Percentiles rank a stretch among this genome's conserved stretches.
Evolutionary conservation across 2,797 vertebrate genomes (phyloP).

Genomic region (Pygocentrus nattereri): DNA sequence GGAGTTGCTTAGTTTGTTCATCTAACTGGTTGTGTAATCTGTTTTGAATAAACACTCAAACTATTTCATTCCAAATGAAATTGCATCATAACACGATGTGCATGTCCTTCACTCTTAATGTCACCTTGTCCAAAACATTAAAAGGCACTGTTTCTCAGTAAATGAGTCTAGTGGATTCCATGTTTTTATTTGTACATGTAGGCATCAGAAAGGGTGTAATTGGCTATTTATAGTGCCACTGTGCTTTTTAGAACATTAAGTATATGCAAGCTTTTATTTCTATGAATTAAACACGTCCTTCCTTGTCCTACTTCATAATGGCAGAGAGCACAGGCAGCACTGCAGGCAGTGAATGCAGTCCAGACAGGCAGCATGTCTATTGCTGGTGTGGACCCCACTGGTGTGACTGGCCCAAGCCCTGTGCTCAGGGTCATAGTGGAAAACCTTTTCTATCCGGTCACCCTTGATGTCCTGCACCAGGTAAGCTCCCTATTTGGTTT

Average conservation of each 20-base stretch:
- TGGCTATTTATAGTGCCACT: not conserved
- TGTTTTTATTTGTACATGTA: not conserved
- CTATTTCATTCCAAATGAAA: not conserved
- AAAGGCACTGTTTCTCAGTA: not conserved
- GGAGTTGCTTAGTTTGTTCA: not conserved
- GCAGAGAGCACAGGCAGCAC: constrained; percentile 93
- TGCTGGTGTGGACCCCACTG: constrained; percentile 76
- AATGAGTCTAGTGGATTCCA: not conserved
- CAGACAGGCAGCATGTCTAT: constrained; percentile 82
- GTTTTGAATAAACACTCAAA: constrained; percentile 34
- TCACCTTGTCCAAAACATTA: not conserved
- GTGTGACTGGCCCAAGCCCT: constrained; percentile 80
- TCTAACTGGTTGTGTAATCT: constrained; percentile 15
- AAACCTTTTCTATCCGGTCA: constrained; percentile 94
- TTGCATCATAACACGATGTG: not conserved
- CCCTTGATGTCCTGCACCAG: constrained; percentile 94
- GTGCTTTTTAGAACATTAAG: not conserved
- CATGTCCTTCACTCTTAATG: not conserved
- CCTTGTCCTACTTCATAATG: not conserved
- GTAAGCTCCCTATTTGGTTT: constrained; percentile 67
- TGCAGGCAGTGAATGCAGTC: constrained; percentile 88
- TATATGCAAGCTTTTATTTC: not conserved
- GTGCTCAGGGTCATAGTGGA: constrained; percentile 96
- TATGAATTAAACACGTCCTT: constrained; percentile 5
- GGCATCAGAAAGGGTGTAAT: not conserved